These are phyloP conservation scores for Caenorhabditis sp. DNA, from an alignment of 2,888 invertebrate species.

Conservation along the genomic window DNA sequence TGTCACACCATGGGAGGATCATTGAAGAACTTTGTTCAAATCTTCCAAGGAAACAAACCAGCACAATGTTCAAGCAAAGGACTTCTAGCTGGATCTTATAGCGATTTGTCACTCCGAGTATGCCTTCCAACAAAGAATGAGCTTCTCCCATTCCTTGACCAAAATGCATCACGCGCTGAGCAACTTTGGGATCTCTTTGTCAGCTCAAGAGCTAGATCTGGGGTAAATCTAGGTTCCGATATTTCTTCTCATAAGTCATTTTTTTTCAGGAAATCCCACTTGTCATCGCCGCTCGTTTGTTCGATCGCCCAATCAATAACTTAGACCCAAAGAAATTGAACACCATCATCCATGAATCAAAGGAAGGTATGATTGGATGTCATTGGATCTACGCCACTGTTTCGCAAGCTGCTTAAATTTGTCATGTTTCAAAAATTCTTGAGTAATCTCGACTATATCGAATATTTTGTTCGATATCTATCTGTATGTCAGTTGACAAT, in stretches of 20 bases:
- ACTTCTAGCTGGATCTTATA: conserved; percentile 63
- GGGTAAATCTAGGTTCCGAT: conserved; percentile 28
- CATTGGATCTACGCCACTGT: conserved; percentile 70
- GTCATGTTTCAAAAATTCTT: conserved; percentile 29
- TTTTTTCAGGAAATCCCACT: conserved; percentile 66
- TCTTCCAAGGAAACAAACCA: conserved; percentile 66
- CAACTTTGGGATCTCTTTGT: conserved; percentile 70
- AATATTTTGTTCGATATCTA: conserved; percentile 20
- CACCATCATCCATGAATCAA: conserved; percentile 66
- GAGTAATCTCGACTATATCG: conserved; percentile 11
- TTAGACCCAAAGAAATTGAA: conserved; percentile 63
- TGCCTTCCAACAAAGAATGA: conserved; percentile 70
- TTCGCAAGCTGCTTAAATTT: conserved; percentile 51
- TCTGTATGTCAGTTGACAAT: conserved; percentile 47
- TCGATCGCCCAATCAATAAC: conserved; percentile 69
- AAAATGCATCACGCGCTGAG: conserved; percentile 68
- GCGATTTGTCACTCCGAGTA: conserved; percentile 67
- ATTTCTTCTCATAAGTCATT: not conserved
- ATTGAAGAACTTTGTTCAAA: conserved; percentile 68
- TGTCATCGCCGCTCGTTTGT: conserved; percentile 68
- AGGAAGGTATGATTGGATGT: conserved; percentile 69
- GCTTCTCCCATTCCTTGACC: conserved; percentile 69
- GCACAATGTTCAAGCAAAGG: conserved; percentile 67
- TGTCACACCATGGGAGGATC: conserved; percentile 67
- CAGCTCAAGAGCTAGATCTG: conserved; percentile 66